Conservation (phyloP, 2,797 vertebrate genomes). For the Sebastiscus albofasciatus region DNA sequence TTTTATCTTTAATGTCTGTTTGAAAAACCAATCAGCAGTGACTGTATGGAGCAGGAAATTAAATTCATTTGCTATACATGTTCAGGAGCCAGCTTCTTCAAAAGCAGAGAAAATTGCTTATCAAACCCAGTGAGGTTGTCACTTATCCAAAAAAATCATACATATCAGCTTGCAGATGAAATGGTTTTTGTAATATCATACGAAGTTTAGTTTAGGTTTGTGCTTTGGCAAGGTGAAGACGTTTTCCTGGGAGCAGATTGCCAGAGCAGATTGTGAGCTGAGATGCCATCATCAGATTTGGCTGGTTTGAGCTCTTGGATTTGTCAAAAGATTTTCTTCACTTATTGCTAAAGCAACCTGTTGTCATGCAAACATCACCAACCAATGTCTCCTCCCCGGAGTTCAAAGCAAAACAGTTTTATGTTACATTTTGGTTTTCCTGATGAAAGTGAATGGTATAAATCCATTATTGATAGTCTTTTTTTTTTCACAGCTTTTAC, state of each 20-base stretch:
- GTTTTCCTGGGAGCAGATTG: constrained; percentile 69
- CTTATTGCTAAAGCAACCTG: constrained; percentile 60
- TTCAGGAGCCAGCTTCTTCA: background rate
- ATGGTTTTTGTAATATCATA: background rate
- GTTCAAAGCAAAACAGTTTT: constrained; percentile 3
- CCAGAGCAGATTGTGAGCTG: constrained; percentile 73
- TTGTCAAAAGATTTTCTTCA: constrained; percentile 75
- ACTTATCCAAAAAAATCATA: background rate
- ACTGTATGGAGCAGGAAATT: constrained; percentile 3
- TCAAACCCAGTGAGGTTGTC: background rate
- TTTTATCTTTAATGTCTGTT: constrained; percentile 17
- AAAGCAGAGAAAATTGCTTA: background rate
- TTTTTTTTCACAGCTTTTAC: constrained; percentile 5
- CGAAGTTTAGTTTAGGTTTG: constrained; percentile 23
- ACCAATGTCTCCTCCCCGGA: background rate
- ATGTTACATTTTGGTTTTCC: background rate
- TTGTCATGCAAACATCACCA: constrained; percentile 27
- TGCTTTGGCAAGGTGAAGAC: constrained; percentile 42
- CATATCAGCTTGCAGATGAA: background rate
- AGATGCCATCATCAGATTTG: constrained; percentile 69
- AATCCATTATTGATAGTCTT: background rate
- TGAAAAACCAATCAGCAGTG: constrained; percentile 27
- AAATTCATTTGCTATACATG: constrained; percentile 10
- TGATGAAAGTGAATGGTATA: background rate
- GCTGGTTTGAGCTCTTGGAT: constrained; percentile 61